Percentiles rank a stretch among this genome's conserved stretches.
Conservation (phyloP, 2,888 invertebrate genomes). For the Folsomia candida region DNA sequence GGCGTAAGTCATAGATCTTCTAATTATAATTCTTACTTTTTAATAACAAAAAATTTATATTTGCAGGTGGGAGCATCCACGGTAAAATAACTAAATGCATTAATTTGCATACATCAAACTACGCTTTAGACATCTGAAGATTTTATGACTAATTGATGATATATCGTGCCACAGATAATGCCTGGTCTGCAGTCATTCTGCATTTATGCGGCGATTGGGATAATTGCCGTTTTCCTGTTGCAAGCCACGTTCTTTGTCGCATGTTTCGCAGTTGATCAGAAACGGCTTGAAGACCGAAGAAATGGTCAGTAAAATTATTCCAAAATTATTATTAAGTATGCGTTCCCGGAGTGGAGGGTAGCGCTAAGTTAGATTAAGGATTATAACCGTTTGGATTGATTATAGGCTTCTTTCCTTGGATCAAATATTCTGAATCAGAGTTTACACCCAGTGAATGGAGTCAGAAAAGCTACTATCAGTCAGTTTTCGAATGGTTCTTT, state of each 20-base stretch:
- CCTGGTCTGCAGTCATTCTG: conserved; percentile 79
- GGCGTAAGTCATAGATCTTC: too few relatives aligned
- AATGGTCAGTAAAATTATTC: too few relatives aligned
- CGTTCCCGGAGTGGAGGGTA: too few relatives aligned
- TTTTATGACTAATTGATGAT: too few relatives aligned
- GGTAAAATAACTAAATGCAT: conserved; percentile 54
- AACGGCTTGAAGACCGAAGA: conserved; percentile 62
- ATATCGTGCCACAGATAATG: conserved; percentile 60
- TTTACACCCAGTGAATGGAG: conserved; percentile 60
- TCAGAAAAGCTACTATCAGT: conserved; percentile 61
- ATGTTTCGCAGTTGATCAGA: conserved; percentile 70
- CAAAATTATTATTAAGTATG: too few relatives aligned
- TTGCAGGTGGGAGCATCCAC: conserved; percentile 78
- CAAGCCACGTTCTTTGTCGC: conserved; percentile 79
- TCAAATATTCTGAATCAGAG: conserved; percentile 59
- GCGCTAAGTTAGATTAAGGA: too few relatives aligned
- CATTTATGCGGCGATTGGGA: conserved; percentile 73
- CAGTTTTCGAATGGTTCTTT: conserved; percentile 63
- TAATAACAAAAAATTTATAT: too few relatives aligned
- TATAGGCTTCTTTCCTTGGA: conserved; percentile 66
- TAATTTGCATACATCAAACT: conserved; percentile 49
- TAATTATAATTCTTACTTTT: too few relatives aligned
- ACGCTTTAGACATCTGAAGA: too few relatives aligned
- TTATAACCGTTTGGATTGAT: too few relatives aligned
- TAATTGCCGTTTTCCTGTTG: conserved; percentile 70